Evolutionary conservation across 1,140 invertebrate species (phyloP).

Genomic region (Dendroctonus valens): DNA sequence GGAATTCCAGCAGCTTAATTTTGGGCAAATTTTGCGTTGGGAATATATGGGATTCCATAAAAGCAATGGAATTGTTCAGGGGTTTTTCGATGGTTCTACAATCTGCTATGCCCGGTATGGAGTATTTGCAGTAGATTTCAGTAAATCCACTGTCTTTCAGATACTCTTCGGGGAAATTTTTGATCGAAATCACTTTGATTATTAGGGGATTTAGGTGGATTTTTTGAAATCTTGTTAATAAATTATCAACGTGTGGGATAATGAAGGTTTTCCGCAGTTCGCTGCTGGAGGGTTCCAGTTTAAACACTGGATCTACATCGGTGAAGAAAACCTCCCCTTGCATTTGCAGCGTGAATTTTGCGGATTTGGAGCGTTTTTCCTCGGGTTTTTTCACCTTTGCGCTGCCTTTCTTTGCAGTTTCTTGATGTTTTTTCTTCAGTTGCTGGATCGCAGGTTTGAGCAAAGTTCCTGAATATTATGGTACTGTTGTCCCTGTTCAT

Average conservation of each 20-base stretch:
- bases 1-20: slow-evolving; percentile 36
- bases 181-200: slow-evolving; percentile 36
- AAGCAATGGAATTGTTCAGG: slow-evolving; percentile 21
- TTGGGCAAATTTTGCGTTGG: slow-evolving; percentile 28
- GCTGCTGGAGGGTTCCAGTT: slow-evolving; percentile 6
- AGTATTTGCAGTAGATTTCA: slow-evolving; percentile 28
- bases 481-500: slow-evolving; percentile 35
- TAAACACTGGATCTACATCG: slow-evolving; percentile 31
- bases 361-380: not conserved
- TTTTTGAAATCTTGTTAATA: slow-evolving; percentile 36
- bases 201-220: slow-evolving; percentile 36
- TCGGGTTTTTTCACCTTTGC: not conserved
- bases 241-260: slow-evolving; percentile 20
- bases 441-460: not conserved
- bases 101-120: slow-evolving; percentile 29
- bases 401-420: slow-evolving; percentile 9
- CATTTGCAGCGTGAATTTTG: slow-evolving; percentile 17
- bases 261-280: slow-evolving; percentile 24
- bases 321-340: slow-evolving; percentile 40
- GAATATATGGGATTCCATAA: slow-evolving; percentile 36
- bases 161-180: slow-evolving; percentile 31
- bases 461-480: slow-evolving; percentile 24
- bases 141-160: slow-evolving; percentile 27
- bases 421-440: not conserved
- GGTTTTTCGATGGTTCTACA: slow-evolving; percentile 31